phyloP scores from a whole-genome alignment of 2,113 vertebrate species.

The Butorides virescens region DNA sequence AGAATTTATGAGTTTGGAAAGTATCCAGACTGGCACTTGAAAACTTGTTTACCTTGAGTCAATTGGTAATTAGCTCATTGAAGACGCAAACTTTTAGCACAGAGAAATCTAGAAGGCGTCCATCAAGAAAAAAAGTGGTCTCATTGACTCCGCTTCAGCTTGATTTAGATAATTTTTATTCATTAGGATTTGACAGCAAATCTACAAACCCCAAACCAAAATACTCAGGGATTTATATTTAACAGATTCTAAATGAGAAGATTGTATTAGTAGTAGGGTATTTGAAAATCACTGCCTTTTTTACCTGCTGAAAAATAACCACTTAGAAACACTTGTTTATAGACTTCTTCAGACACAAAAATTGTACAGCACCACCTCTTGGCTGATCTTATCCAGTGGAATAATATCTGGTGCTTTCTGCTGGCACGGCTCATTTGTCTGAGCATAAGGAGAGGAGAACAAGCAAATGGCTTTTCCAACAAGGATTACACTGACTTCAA shows the following conservation, averaged over 20 bases:
- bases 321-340: background rate
- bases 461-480: slow-evolving; percentile 7
- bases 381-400: background rate
- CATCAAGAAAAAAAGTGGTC: background rate
- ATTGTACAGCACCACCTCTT: background rate
- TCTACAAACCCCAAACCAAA: background rate
- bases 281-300: background rate
- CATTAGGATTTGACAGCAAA: background rate
- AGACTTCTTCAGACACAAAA: background rate
- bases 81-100: background rate
- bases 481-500: background rate
- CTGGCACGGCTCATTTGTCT: background rate
- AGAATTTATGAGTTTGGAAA: background rate
- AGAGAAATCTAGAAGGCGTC: background rate
- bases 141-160: background rate
- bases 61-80: background rate
- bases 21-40: background rate
- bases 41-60: background rate
- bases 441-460: background rate
- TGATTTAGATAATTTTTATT: background rate
- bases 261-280: background rate
- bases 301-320: background rate
- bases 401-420: background rate
- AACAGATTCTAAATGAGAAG: background rate
- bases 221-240: background rate